These are phyloP conservation scores for Gila robusta DNA, from an alignment of 2,797 vertebrate species.

Conservation along the genomic window DNA sequence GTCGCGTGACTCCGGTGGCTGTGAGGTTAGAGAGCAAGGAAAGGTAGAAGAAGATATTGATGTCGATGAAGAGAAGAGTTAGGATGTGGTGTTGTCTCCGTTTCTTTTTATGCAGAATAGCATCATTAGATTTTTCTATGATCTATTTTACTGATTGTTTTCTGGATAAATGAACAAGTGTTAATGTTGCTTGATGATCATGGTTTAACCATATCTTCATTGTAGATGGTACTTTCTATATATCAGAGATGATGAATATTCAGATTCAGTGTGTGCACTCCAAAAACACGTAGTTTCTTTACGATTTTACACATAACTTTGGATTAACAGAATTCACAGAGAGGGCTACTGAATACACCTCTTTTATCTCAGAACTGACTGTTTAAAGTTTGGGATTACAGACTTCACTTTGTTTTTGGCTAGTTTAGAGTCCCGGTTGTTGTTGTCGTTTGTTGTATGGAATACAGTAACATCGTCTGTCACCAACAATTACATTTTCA, in stretches of 20 bases:
- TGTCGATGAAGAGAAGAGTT: constrained; percentile 64
- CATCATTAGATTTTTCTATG: constrained; percentile 54
- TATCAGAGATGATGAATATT: neutral
- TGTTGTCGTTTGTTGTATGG: neutral
- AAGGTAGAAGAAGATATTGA: constrained; percentile 63
- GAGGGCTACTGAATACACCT: constrained; percentile 20
- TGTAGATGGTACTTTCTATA: constrained; percentile 23
- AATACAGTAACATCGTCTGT: neutral
- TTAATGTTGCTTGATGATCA: constrained; percentile 15
- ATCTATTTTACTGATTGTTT: constrained; percentile 49
- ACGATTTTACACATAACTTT: constrained; percentile 2
- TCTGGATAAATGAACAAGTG: constrained; percentile 66
- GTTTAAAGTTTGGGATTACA: constrained; percentile 5
- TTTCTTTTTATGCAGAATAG: constrained; percentile 74
- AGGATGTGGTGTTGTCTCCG: constrained; percentile 48
- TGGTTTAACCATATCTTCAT: constrained; percentile 30
- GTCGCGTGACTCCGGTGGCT: constrained; percentile 53
- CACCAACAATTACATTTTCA: neutral
- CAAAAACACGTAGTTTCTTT: neutral
- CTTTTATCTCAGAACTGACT: constrained; percentile 13
- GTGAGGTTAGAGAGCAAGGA: constrained; percentile 54
- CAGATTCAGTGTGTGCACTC: constrained; percentile 9
- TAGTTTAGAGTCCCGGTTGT: neutral
- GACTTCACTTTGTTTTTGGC: neutral
- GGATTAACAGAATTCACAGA: constrained; percentile 10